Evolutionary conservation across 2,113 vertebrate genomes (phyloP), one percentile per base, ranked within the genome.

Genomic region (Cygnus buccinator): DNA sequence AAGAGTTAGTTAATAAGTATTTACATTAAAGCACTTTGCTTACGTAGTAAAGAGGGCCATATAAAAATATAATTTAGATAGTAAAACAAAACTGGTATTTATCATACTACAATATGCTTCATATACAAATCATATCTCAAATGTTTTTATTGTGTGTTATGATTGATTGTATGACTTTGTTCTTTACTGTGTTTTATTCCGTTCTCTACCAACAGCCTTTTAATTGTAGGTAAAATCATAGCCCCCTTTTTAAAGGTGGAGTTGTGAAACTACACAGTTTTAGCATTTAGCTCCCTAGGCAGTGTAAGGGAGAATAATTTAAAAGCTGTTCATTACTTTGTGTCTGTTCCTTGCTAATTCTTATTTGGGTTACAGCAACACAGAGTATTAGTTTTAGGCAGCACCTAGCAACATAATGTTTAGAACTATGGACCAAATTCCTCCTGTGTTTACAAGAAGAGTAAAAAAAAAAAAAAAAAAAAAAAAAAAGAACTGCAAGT

Each of bases 251-350:
- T 44, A 52, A 80, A 92, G 39, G 58, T 61, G 61, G 84, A 76
- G 79, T 89, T 80, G 52, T 80, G 84, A 92, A 96, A 72, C 25
- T 74, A 15, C 3, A 58, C 46, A 31, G 91, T 97, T 95, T 91
- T 92, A 96, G 95, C 59, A 78, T 54, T 67, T n/a, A 86, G 22
- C 46, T 92, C 41, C 61, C 46, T 46, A 68, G 68, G 67, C 59
- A 86, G 29, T 95, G 46, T 70, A 25, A 35, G 66, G 80, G 63
- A 71, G 84, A 90, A 72, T 5, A 93, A 43, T 35, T 94, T 94
- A 70, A 74, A 68, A 67, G 41, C 46, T 63, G 7, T 77, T 84
- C 25, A 86, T 73, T 89, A 87, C 87, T 66, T 52, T 80, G 55
- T 93, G 86, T 91, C 89, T 90, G 16, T 29, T 57, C 35, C 74